These are phyloP conservation scores for Platycheirus albimanus DNA, from an alignment of 2,888 invertebrate genomes.

Conservation along the genomic window DNA sequence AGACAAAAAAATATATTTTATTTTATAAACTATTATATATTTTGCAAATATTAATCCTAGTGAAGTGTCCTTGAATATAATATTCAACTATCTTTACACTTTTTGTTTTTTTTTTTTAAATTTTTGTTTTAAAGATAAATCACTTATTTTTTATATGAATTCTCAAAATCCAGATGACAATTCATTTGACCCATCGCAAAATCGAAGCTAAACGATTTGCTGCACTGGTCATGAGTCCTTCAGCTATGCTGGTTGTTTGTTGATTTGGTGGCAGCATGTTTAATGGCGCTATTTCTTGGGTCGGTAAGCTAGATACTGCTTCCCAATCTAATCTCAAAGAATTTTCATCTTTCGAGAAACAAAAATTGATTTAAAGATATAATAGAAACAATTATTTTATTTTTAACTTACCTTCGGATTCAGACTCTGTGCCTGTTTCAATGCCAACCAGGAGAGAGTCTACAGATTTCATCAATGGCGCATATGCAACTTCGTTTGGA, in stretches of 20 bases:
- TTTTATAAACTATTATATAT: background rate
- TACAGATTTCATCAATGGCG: conserved; percentile 83
- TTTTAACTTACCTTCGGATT: conserved; percentile 85
- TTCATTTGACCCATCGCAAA: conserved; percentile 85
- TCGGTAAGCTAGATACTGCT: conserved; percentile 84
- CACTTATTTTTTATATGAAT: background rate
- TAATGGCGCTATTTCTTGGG: conserved; percentile 78
- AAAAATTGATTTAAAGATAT: no score
- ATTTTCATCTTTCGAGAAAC: conserved; percentile 83
- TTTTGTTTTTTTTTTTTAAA: no score
- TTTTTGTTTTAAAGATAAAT: no score
- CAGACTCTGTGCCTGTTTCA: conserved; percentile 86
- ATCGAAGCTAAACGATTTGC: conserved; percentile 92
- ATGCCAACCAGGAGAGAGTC: conserved; percentile 87
- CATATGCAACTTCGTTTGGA: conserved; percentile 84
- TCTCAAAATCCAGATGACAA: background rate
- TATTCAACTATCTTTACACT: conserved; percentile 3
- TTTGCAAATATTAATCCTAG: background rate
- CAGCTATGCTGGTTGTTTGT: conserved; percentile 85
- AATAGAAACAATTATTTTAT: no score
- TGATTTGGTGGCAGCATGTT: conserved; percentile 77
- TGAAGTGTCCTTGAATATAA: background rate
- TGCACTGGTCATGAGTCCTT: conserved; percentile 91
- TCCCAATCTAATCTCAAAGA: conserved; percentile 92
- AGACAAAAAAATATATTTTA: background rate